Percentiles rank a stretch among this genome's conserved stretches.
Conservation (phyloP, 2,888 invertebrate genomes). For the Habrosyne pyritoides region DNA sequence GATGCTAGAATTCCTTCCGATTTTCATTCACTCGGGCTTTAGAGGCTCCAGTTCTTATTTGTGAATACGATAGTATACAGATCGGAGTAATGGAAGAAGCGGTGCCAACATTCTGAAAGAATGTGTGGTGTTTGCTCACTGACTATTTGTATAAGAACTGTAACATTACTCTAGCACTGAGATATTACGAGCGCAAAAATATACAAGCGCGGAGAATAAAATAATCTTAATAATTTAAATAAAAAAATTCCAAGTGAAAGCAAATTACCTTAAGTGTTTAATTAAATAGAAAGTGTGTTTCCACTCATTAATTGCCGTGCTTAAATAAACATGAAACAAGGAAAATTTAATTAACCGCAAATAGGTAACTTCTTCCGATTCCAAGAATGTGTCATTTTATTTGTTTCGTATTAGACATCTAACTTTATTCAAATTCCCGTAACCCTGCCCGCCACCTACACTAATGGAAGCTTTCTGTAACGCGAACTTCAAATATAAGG, state of each 20-base stretch:
- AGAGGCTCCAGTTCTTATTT: neutral
- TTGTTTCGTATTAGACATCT: neutral
- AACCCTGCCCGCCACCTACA: conserved; percentile 3
- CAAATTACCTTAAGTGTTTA: neutral
- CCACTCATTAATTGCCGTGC: neutral
- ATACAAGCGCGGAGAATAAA: too few relatives aligned
- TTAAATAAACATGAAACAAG: neutral
- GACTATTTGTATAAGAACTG: neutral
- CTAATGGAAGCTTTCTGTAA: conserved; percentile 24
- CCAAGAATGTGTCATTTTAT: neutral
- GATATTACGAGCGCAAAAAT: too few relatives aligned
- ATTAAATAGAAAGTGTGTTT: neutral
- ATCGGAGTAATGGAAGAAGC: neutral
- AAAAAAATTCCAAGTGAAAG: neutral
- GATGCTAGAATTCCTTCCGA: neutral
- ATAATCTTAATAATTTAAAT: too few relatives aligned
- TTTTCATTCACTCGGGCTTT: neutral
- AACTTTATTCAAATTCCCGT: neutral
- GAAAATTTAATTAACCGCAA: neutral
- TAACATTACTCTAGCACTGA: too few relatives aligned
- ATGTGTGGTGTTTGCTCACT: neutral
- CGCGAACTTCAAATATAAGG: conserved; percentile 34
- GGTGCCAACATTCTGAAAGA: neutral
- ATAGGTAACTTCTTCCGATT: neutral
- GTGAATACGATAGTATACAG: neutral